Evolutionary conservation across 2,113 vertebrate genomes (phyloP).

Genomic region (Calyptommatus sinebrachiatus): DNA sequence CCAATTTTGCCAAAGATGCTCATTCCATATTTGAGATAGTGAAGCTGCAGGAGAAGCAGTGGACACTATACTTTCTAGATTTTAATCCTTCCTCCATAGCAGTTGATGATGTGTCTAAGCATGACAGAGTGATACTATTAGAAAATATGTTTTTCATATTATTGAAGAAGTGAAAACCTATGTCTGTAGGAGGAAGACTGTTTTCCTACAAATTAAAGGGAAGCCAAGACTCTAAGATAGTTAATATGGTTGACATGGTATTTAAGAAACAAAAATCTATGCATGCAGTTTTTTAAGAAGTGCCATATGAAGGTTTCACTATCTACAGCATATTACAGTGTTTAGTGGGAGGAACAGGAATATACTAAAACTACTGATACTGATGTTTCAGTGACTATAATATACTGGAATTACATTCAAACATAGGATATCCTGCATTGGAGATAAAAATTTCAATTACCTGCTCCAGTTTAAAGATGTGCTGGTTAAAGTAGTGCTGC

Average conservation of each 20-base stretch:
- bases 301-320: background rate
- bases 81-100: no score
- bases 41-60: no score
- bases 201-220: background rate
- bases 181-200: no score
- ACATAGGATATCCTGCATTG: background rate
- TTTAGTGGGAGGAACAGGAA: background rate
- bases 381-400: background rate
- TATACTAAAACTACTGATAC: background rate
- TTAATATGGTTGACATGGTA: background rate
- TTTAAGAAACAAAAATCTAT: background rate
- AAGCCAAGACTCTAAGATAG: background rate
- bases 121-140: no score
- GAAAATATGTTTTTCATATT: no score
- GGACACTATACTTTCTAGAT: no score
- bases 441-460: slow-evolving; percentile 62
- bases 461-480: slow-evolving; percentile 97
- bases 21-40: no score
- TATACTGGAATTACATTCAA: background rate
- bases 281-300: background rate
- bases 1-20: no score
- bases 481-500: slow-evolving; percentile 98
- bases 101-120: no score
- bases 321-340: background rate
- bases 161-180: no score